Evolutionary conservation across 2,797 vertebrate genomes (phyloP), one percentile per base, ranked within the genome.

Genomic region (Danio albolineatus): DNA sequence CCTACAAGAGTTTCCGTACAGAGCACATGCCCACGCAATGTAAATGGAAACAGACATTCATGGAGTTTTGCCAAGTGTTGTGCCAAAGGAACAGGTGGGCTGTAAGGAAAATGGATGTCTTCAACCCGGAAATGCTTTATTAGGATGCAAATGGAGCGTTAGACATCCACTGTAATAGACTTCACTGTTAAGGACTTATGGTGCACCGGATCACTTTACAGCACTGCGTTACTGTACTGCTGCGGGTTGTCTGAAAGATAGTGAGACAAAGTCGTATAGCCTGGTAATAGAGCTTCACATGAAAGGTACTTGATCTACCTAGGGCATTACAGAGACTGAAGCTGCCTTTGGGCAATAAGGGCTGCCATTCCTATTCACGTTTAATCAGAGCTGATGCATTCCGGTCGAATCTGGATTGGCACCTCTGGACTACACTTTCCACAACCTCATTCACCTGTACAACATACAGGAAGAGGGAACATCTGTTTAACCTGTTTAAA

Each of bases 31-130:
- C 64, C 21, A 76, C 41, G 8, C 13, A 41, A 6, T 16, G 17
- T 69, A 60, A 61, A 84, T 85, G 80, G 85, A 76, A 83, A 81
- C 82, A 85, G 88, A 85, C 85, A 59, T 85, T 84, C 86, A 70
- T 71, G 83, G 73, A 69, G 80, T 83, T 84, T 84, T 80, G 82
- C 82, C 54, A 88, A 88, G 87, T 91, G 77, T 90, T 88, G 90
- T 94, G 93, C 92, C 93, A 95, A 94, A 95, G 93, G 89, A 91
- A 89, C 85, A 82, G 83, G 80, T 86, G 86, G 85, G 78, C 83
- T 90, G 85, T 86, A 83, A 81, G 82, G 80, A 59, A 85, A 84
- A 49, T 79, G 61, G 64, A 80, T 83, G 53, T 73, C 53, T 65
- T 70, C 54, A 54, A 60, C 72, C 54, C 13, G 54, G 39, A 82